Base-by-base conservation (phyloP, 2,797 vertebrate genomes). In the Spea hammondii region DNA sequence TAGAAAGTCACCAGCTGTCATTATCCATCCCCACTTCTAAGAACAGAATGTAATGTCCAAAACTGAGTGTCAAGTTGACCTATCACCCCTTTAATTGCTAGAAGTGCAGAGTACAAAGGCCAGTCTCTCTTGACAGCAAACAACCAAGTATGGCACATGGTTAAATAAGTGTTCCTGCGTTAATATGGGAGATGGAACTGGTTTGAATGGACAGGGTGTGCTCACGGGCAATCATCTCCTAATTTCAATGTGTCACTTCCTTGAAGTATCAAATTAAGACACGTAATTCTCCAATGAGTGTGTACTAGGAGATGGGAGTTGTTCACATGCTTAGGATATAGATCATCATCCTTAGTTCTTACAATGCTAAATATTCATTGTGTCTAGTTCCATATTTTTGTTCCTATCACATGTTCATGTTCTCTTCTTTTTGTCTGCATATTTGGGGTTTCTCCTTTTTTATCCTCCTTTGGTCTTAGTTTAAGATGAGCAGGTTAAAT, bases 1-100 rank as follows among this genome's bases (percentile, higher is more conserved):
- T 70, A 73, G 57, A 45, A 59, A 67, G 71, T 81, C 79, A 11
- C 44, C 70, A 72, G 74, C 74, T 81, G 62, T 67, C 62, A 53
- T 13, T 62, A 50, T 11, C 6, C 12, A 51, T 75, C n/a, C 10
- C n/a, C 55, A 11, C 4, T 32, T 76, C 10, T 14, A 17, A 67
- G 54, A n/a, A 76, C 74, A 67, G 44, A 45, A 67, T 67, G 74
- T 76, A 4, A 68, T 67, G 7, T 12, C 8, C 4, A n/a, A 47
- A 46, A 78, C 45, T 6, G 14, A 46, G 14, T 14, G 60, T 65
- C 48, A 46, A 4, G 51, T n/a, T 65, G 73, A 4, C 12, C 49
- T 13, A 14, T 66, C 1, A 62, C 59, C 59, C 59, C 14, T 53
- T 62, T 62, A 62, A 62, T 17, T 62, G 59, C 14, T 17, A 62